A percentile compares a stretch with the other conserved stretches of the same genome.
These are phyloP conservation scores for Geodia barretti DNA, from an alignment of 37 sponge, comb jelly and placozoan genomes.

Conservation along the genomic window DNA sequence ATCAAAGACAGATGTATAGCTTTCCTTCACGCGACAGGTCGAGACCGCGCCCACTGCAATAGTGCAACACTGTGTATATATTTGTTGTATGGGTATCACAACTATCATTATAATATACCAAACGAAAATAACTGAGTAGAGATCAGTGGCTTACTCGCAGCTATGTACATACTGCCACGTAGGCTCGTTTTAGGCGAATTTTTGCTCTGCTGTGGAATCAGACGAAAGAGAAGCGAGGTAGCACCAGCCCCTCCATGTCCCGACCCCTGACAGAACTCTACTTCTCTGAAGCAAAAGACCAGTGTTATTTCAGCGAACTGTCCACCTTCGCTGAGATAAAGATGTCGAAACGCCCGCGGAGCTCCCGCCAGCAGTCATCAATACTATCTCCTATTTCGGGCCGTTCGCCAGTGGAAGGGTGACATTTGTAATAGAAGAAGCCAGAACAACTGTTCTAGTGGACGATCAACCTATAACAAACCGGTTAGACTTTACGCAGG, in stretches of 20 bases:
- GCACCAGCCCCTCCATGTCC: too few relatives aligned
- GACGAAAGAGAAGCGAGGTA: neutral
- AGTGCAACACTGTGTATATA: too few relatives aligned
- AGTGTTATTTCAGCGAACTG: neutral
- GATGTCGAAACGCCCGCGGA: neutral
- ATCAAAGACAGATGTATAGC: too few relatives aligned
- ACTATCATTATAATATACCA: too few relatives aligned
- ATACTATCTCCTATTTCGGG: conserved; percentile 63
- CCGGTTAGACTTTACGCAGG: neutral
- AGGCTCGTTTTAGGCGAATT: too few relatives aligned
- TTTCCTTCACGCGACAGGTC: too few relatives aligned
- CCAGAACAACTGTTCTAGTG: neutral
- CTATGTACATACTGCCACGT: too few relatives aligned
- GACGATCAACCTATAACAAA: neutral
- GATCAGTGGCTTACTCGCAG: too few relatives aligned
- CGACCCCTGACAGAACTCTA: too few relatives aligned
- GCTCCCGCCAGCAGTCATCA: neutral
- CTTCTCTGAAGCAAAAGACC: neutral
- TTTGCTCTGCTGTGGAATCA: neutral
- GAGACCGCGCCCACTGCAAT: too few relatives aligned
- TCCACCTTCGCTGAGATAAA: neutral
- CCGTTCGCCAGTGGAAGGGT: conserved; percentile 54
- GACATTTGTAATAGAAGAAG: conserved; percentile 35
- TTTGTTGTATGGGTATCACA: too few relatives aligned
- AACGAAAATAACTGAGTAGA: too few relatives aligned